A percentile compares a stretch with the other conserved stretches of the same genome.
phyloP scores from a whole-genome alignment of 2,113 vertebrate genomes.

The Patagioenas fasciata region DNA sequence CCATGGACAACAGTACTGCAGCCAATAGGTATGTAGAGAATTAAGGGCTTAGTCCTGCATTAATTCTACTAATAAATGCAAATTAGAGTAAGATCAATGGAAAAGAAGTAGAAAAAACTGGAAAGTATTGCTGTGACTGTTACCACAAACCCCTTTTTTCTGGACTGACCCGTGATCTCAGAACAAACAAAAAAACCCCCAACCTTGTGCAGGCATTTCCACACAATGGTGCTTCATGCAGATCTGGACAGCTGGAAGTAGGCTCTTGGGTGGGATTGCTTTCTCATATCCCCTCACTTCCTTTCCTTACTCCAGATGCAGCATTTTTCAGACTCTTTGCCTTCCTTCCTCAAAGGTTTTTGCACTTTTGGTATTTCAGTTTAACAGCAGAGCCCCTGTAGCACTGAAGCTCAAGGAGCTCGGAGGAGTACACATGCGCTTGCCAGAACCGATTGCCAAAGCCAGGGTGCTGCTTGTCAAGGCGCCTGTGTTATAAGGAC shows the following conservation, averaged over 20 bases:
- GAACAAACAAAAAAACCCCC: neutral
- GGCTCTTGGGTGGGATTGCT: fast-evolving
- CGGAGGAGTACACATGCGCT: fast-evolving
- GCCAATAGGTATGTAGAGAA: neutral
- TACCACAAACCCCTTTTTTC: neutral
- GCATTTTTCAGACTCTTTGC: neutral
- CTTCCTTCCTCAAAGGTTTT: neutral
- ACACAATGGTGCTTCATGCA: fast-evolving
- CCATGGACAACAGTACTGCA: neutral
- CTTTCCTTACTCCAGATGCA: neutral
- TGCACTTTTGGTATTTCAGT: neutral
- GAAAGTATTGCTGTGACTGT: neutral
- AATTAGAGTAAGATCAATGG: neutral
- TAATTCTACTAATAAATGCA: neutral
- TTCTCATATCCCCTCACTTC: neutral
- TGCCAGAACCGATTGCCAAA: neutral
- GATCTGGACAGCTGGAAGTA: neutral
- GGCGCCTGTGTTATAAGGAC: neutral
- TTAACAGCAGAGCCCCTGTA: neutral
- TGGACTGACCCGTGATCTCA: neutral
- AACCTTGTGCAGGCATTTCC: fast-evolving
- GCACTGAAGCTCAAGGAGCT: neutral
- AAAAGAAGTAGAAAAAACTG: neutral
- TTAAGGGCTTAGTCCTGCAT: neutral
- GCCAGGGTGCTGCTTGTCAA: neutral